A percentile compares a stretch with the other conserved stretches of the same genome.
These are phyloP conservation scores for Cotesia vestalis DNA, from an alignment of 1,140 invertebrate species.

Conservation along the genomic window DNA sequence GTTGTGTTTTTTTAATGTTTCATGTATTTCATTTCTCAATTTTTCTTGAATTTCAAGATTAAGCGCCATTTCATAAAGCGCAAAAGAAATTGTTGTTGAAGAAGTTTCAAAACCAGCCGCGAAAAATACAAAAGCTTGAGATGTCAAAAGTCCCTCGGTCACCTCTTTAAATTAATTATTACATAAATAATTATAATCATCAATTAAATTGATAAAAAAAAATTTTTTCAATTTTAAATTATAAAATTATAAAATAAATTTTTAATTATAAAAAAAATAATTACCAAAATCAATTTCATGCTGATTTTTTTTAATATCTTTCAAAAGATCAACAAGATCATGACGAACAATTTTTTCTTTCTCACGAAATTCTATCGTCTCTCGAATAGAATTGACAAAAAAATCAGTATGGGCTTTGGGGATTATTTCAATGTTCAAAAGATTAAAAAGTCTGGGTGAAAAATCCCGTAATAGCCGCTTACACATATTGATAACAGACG, in stretches of 20 bases:
- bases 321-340: constrained; percentile 68
- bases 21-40: constrained; percentile 61
- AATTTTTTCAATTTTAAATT: too few relatives aligned
- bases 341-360: constrained; percentile 56
- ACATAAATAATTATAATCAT: too few relatives aligned
- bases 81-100: constrained; percentile 41
- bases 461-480: constrained; percentile 1
- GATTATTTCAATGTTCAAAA: background rate
- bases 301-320: constrained; percentile 47
- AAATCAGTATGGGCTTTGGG: background rate
- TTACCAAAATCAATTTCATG: constrained; percentile 29
- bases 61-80: constrained; percentile 44
- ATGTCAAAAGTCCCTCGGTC: constrained; percentile 39
- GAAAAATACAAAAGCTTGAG: constrained; percentile 45
- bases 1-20: constrained; percentile 43
- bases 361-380: constrained; percentile 62
- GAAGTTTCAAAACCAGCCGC: constrained; percentile 47
- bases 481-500: background rate
- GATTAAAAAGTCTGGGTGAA: background rate
- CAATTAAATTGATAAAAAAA: background rate
- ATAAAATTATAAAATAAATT: background rate
- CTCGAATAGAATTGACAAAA: constrained; percentile 18
- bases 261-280: background rate
- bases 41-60: constrained; percentile 42
- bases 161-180: constrained; percentile 34